Base-by-base conservation (phyloP, 2,888 invertebrate species). In the Lymantria dispar region DNA sequence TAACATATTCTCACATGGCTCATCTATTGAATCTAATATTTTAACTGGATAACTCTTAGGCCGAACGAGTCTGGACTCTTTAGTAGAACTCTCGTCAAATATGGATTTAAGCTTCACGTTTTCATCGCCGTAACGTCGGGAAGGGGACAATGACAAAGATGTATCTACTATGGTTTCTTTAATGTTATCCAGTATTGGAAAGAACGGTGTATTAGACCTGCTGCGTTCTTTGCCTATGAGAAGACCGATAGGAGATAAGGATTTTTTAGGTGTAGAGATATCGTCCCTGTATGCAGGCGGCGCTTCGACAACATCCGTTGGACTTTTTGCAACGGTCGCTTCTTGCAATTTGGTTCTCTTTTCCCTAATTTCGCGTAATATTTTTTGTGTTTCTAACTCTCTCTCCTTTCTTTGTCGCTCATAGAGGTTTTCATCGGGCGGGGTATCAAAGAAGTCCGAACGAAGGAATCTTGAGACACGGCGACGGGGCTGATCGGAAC, bases 381-480 rank as follows among this genome's bases (percentile, higher is more conserved):
- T 92, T 76, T 93, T 93, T 78, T 95, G 93, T 45, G 95, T 93
- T 85, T 95, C 93, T 68, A 95, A 83, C 80, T 96, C 93, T 64
- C 95, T 92, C 77, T 94, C 92, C 58, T 93, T 93, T 62, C 92
- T 91, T 71, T 94, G 93, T 74, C 93, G 81, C 0, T 93, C 91
- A 70, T 94, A 94, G 15, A 93, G 86, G 70, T 93, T 95, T 65
- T 95, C 95, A 52, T 94, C 95, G 14, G 92, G 80, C 8, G 94
- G 93, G 1, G 94, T 87, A 59, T 96, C 95, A 73, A 94, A 95
- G 75, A 96, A 96, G 78, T 96, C 96, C 0, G 96, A 95, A 31
- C 96, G 92, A 52, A 96, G 83, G 80, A 96, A 96, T 51, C 96
- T 62, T 14, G 82, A 82, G 52, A 95, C 93, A 57, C 95, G 92